Base-by-base conservation (phyloP, 1,140 invertebrate species). In the Laodelphax striatellus region DNA sequence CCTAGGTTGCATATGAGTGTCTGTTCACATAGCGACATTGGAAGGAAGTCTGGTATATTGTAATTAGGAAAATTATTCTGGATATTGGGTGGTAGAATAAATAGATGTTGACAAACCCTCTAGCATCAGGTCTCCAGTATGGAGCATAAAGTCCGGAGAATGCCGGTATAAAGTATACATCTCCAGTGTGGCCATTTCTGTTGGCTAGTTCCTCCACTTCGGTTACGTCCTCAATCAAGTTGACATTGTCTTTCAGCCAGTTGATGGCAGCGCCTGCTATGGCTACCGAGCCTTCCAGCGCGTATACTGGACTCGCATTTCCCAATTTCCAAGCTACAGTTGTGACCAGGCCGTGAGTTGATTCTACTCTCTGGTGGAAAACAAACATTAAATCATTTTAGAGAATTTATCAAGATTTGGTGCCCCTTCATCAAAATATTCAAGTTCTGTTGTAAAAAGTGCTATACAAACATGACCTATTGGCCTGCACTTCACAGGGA, bases 61-160 rank as follows among this genome's bases (percentile, higher is more conserved):
- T 28, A 28, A 28, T 28, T 6, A 28, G 24, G 24, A 28, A 28
- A 28, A 28, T 28, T 2, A 28, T 28, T 4, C 24, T 4, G 24
- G 24, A 28, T 28, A 28, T 28, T n/a, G n/a, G n/a, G n/a, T n/a
- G n/a, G n/a, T n/a, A n/a, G 6, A 28, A 4, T 28, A 2, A 28
- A 28, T 28, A 28, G 24, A 28, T 28, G 2, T 28, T 28, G 24
- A 28, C 46, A 61, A 72, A 86, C 85, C 92, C 92, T 75, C 92
- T 80, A 0, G 94, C 92, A 78, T 94, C 88, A 67, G 88, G 84
- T 60, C 88, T 81, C 94, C 94, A 97, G 71, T 96, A 88, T 0
- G 96, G 96, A 60, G 95, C 91, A 72, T 94, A 97, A 0, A 98
- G 75, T 0, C 96, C 96, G 63, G 87, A 87, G 72, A 97, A 97